Evolutionary conservation across 2,797 vertebrate genomes (phyloP).

Genomic region (Myotis daubentonii): DNA sequence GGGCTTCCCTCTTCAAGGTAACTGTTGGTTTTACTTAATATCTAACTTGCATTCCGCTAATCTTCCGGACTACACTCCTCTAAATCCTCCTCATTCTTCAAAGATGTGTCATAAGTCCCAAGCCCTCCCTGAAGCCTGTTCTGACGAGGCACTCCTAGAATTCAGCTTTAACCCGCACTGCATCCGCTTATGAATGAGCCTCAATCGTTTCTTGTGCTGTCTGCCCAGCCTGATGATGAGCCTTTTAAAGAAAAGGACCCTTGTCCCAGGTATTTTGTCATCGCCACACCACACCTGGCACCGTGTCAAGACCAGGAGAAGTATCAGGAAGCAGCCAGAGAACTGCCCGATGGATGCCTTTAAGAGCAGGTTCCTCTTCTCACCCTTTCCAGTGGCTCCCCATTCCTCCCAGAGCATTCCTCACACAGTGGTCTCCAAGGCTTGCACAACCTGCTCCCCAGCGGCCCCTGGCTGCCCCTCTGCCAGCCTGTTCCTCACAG

Average conservation of each 20-base stretch:
- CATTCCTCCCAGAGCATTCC: neutral
- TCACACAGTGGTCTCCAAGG: neutral
- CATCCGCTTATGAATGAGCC: neutral
- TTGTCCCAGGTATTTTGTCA: neutral
- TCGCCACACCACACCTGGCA: neutral
- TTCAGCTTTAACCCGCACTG: neutral
- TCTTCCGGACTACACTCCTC: neutral
- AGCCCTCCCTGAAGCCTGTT: neutral
- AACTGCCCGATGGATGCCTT: neutral
- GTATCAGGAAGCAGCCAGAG: neutral
- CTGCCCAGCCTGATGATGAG: neutral
- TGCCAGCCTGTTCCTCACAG: neutral
- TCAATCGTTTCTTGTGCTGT: neutral
- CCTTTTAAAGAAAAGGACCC: slow-evolving; percentile 1
- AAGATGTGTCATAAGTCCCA: neutral
- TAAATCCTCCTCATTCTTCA: slow-evolving; percentile 28
- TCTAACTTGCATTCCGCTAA: neutral
- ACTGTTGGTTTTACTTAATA: slow-evolving; percentile 36
- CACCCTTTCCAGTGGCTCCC: neutral
- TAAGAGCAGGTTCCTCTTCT: neutral
- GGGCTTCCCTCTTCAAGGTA: neutral
- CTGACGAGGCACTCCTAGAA: neutral
- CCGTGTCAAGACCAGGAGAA: neutral
- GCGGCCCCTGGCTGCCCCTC: neutral
- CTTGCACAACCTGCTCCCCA: neutral